Evolutionary conservation across 2,797 vertebrate species (phyloP).

Genomic region (Coendou prehensilis): DNA sequence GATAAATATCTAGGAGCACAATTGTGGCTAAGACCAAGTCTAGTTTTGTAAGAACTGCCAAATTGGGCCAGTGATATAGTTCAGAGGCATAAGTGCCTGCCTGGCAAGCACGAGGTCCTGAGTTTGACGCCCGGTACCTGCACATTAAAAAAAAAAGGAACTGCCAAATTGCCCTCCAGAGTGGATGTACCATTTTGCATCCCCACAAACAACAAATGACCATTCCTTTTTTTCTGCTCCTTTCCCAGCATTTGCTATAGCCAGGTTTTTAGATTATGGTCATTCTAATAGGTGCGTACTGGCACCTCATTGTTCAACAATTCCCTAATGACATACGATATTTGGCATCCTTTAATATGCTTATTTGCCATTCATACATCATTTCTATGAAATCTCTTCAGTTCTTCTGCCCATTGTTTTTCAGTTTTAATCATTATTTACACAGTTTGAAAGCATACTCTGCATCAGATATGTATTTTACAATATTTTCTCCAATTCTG

Average conservation of each 20-base stretch:
- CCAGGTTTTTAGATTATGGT: background rate
- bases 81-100: too few relatives aligned
- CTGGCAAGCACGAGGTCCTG: too few relatives aligned
- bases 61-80: background rate
- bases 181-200: background rate
- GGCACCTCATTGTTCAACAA: background rate
- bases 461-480: background rate
- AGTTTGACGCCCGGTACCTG: too few relatives aligned
- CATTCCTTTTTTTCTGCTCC: background rate
- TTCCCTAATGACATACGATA: background rate
- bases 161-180: background rate
- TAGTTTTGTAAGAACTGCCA: background rate
- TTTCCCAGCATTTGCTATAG: background rate
- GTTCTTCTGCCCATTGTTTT: background rate
- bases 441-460: background rate
- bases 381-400: background rate
- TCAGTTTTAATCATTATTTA: background rate
- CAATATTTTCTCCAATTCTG: background rate
- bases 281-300: background rate
- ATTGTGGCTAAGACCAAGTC: background rate
- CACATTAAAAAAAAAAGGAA: background rate
- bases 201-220: background rate
- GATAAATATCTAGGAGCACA: background rate
- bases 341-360: background rate
- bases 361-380: background rate